These are phyloP conservation scores for Sminthurides aquaticus DNA, from an alignment of 2,888 invertebrate species.

Conservation along the genomic window DNA sequence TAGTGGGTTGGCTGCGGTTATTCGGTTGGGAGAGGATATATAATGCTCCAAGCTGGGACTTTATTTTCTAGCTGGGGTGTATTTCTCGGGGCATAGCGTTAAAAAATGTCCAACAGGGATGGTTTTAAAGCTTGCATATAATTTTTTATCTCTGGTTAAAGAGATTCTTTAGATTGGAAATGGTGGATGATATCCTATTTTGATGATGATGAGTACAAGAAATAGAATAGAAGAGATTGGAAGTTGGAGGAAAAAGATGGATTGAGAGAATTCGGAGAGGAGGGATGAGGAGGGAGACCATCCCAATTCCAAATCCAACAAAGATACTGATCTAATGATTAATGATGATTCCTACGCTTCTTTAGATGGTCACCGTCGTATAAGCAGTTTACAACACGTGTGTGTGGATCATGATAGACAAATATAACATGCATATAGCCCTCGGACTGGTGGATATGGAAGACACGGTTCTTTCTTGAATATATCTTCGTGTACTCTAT, in stretches of 20 bases:
- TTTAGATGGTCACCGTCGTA: constrained; percentile 17
- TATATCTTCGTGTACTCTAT: too few species aligned
- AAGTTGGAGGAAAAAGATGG: not conserved
- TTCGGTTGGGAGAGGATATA: too few species aligned
- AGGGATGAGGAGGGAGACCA: constrained; percentile 17
- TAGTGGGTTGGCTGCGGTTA: too few species aligned
- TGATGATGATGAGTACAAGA: constrained; percentile 18
- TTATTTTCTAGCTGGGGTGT: too few species aligned
- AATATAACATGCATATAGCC: not conserved
- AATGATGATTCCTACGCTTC: constrained; percentile 25
- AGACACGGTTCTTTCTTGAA: too few species aligned
- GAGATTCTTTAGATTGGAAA: not conserved
- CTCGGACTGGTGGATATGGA: too few species aligned
- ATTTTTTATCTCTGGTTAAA: not conserved
- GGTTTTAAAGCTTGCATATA: not conserved
- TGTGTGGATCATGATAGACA: not conserved
- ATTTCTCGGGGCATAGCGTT: not conserved
- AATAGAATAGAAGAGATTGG: constrained; percentile 1
- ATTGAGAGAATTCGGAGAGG: constrained; percentile 3
- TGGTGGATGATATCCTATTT: constrained; percentile 16
- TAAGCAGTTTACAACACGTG: not conserved
- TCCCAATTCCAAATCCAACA: constrained; percentile 24
- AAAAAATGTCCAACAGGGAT: not conserved
- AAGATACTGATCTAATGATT: constrained; percentile 26
- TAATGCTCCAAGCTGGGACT: too few species aligned